Evolutionary conservation across 2,888 invertebrate species (phyloP), one percentile per base, ranked within the genome.

Genomic region (Micoletzkya japonica): DNA sequence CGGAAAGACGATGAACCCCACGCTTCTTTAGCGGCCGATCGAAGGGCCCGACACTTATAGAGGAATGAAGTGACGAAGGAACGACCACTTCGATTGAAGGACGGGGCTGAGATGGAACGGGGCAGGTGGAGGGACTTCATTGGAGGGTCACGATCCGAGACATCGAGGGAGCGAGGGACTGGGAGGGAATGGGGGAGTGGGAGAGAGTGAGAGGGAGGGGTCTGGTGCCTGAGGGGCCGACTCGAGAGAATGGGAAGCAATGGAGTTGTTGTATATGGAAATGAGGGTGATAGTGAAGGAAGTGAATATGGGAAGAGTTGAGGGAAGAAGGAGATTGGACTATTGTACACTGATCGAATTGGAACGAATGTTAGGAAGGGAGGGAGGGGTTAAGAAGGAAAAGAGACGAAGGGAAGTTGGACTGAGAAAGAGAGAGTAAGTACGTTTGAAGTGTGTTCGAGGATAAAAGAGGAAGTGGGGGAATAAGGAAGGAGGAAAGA

Each of bases 181-280:
- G n/a, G 37, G 52, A 49, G 10, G 32, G 54, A 36, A 17, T 14
- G 52, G 30, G 52, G 37, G 54, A 32, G 20, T 24, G 66, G 24
- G 54, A 39, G 28, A n/a, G 32, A 37, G 66, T 3, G 44, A 64
- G 39, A 39, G 64, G 36, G 56, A 54, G 54, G 52, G 50, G 26
- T 30, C 39, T 49, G 63, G 63, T 32, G 30, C 24, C 28, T 26
- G 26, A 37, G 20, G 20, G 20, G 60, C 6, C 28, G 24, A 30
- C 36, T 10, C 2, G 7, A 20, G 30, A 50, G 39, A 26, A 28
- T 14, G 63, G 30, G 26, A 44, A 14, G 17, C 10, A 52, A n/a
- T 52, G 24, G 7, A 24, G 6, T 14, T 52, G 24, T 52, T 56
- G n/a, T n/a, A 52, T 52, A 6, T n/a, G 14, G n/a, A 28, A 32